Conservation (phyloP, 2,888 invertebrate genomes). For the Latheticus oryzae region DNA sequence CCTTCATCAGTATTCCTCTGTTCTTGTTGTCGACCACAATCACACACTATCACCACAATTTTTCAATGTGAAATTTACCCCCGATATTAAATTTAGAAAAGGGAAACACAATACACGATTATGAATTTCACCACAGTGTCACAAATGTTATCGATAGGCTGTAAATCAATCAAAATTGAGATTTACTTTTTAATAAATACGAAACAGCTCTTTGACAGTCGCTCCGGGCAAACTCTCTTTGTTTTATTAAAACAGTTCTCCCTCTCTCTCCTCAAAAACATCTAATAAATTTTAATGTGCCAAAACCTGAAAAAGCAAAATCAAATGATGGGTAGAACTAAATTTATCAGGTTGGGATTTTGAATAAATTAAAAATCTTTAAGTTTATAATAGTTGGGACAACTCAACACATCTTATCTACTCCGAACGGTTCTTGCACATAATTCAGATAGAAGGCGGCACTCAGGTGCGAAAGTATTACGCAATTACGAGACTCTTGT, state of each 20-base stretch:
- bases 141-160: constrained; percentile 62
- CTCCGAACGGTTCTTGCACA: not conserved
- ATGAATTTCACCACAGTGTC: constrained; percentile 61
- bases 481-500: not conserved
- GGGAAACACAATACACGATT: constrained; percentile 61
- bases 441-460: not conserved
- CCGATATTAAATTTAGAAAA: constrained; percentile 60
- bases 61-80: constrained; percentile 56
- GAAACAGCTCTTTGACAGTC: constrained; percentile 51
- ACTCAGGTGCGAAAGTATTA: constrained; percentile 12
- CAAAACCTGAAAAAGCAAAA: constrained; percentile 1
- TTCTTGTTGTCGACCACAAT: constrained; percentile 25
- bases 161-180: constrained; percentile 60
- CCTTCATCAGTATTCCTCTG: constrained; percentile 25
- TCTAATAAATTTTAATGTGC: constrained; percentile 29
- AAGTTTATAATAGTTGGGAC: no score
- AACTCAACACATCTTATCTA: no score
- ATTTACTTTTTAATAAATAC: constrained; percentile 60
- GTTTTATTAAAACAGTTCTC: constrained; percentile 54
- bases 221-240: constrained; percentile 51
- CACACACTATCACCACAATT: constrained; percentile 28
- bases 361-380: no score
- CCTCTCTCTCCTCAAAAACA: constrained; percentile 4
- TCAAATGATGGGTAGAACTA: constrained; percentile 2
- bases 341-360: no score